Evolutionary conservation across 2,797 vertebrate genomes (phyloP), one percentile per base, ranked within the genome.

Genomic region (Malacoctenus gilli): DNA sequence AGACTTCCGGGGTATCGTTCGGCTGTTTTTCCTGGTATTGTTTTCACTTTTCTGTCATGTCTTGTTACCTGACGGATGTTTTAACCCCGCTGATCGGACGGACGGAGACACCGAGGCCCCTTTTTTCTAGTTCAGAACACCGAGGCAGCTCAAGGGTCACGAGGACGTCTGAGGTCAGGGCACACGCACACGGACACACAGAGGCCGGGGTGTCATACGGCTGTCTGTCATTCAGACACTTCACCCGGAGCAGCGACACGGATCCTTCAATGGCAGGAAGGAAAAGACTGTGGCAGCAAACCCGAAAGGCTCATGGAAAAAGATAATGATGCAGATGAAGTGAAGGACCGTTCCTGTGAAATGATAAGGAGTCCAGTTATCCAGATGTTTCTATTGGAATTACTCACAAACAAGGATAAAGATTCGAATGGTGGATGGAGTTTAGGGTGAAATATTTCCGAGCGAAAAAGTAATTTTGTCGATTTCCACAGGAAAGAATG

Each of bases 251-350:
- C 19, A 25, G 56, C 25, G 47, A 68, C 57, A 46, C 9, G 41
- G 59, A 56, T 53, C 40, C 55, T 30, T 51, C 28, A 28, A 18
- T 54, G 79, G 77, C 77, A 76, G 78, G 48, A 69, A 67, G 48
- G 44, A 52, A n/a, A n/a, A 76, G 72, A 71, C 63, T 76, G 73
- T 72, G 37, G 55, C 25, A 50, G 47, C 40, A 75, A 76, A 71
- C 68, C 66, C 62, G 38, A 34, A 18, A 36, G 75, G 47, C 59
- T 77, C 59, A 52, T 71, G 68, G 62, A 71, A 79, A 68, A 62
- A 62, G 49, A 57, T 52, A 4, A 19, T 70, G 65, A 73, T 59
- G 31, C n/a, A n/a, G 48, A 77, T 71, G 38, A 9, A 20, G 49
- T 42, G 42, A 55, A 22, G 47, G 63, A 62, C 47, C 36, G 44